These are phyloP conservation scores for Taxidea taxus DNA, from an alignment of 2,113 vertebrate genomes.

Conservation along the genomic window DNA sequence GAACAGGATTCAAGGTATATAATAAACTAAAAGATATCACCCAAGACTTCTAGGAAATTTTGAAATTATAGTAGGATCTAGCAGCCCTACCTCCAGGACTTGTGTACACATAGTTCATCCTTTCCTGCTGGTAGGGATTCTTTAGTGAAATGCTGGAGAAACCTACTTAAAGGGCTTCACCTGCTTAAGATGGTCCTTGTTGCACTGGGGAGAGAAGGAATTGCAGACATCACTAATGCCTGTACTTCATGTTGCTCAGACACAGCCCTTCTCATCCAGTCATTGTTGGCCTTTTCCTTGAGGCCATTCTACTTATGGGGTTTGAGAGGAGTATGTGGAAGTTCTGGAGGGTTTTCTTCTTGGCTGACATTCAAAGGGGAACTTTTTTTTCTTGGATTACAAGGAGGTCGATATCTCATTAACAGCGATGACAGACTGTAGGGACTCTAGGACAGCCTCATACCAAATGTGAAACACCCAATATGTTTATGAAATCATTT, in stretches of 20 bases:
- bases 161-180: not conserved
- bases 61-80: not conserved
- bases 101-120: fast-evolving
- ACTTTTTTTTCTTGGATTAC: not conserved
- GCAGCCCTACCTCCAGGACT: not conserved
- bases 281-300: not conserved
- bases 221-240: not conserved
- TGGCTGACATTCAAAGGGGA: constrained; percentile 30
- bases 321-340: not conserved
- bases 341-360: constrained; percentile 28
- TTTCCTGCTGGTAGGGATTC: not conserved
- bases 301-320: not conserved
- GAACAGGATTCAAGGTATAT: not conserved
- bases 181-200: not conserved
- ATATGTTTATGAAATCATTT: constrained; percentile 77
- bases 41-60: not conserved
- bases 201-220: not conserved
- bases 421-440: constrained; percentile 71
- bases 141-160: not conserved
- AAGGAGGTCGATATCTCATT: constrained; percentile 70
- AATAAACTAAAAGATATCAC: not conserved
- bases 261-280: not conserved
- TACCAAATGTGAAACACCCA: constrained; percentile 70
- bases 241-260: not conserved
- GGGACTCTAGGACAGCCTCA: constrained; percentile 59